Percentiles rank a stretch among this genome's conserved stretches.
These are phyloP conservation scores for Zoanthus solanderi DNA, from an alignment of 92 coral and sea anemone species.

Conservation along the genomic window DNA sequence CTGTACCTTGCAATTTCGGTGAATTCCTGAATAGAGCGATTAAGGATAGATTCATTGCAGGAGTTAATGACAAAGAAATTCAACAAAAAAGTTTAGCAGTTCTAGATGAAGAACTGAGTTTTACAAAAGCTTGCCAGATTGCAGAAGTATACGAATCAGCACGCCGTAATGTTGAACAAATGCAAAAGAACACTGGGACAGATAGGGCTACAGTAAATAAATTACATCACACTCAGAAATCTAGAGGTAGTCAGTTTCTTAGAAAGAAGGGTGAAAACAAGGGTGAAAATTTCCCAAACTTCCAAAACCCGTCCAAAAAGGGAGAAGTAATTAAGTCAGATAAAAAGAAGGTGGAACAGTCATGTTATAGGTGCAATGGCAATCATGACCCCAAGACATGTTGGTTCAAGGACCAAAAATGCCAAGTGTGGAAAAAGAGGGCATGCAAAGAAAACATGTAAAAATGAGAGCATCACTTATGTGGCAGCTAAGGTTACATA, in stretches of 20 bases:
- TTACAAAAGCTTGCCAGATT: constrained; percentile 20
- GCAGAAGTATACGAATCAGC: constrained; percentile 9
- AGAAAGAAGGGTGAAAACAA: neutral
- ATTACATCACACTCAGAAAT: constrained; percentile 12
- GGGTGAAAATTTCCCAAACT: neutral
- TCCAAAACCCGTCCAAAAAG: neutral
- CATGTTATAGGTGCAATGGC: neutral
- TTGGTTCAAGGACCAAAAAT: constrained; percentile 6
- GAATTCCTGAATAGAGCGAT: constrained; percentile 15
- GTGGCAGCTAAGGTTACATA: neutral
- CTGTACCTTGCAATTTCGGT: neutral
- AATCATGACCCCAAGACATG: constrained; percentile 3
- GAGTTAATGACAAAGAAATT: neutral
- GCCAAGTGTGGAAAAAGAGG: neutral
- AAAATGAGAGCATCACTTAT: neutral
- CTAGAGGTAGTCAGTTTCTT: neutral
- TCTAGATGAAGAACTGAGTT: constrained; percentile 7
- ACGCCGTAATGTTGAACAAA: neutral
- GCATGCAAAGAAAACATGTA: neutral
- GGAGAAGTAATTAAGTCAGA: neutral
- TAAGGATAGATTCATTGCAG: constrained; percentile 29
- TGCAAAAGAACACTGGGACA: constrained; percentile 12
- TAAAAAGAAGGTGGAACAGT: neutral
- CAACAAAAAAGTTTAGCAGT: neutral
- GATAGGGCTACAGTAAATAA: constrained; percentile 11